Base-by-base conservation (phyloP, 92 coral and sea anemone species). In the Galaxea fascicularis region DNA sequence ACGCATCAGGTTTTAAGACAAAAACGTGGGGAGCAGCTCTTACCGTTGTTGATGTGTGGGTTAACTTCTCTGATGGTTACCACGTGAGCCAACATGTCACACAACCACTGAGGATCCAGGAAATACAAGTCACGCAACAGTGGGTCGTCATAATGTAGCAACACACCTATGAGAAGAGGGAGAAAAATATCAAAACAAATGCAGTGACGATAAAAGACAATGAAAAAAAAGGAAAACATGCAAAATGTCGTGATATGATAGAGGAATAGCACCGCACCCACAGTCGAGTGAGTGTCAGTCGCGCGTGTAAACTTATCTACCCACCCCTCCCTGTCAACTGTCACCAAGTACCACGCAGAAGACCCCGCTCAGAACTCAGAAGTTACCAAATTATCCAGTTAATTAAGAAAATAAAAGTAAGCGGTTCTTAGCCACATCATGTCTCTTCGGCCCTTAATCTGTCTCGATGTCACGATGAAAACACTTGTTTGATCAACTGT, bases 11-110 rank as follows among this genome's bases (percentile, higher is more conserved):
- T 35, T 35, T 35, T 5, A 57, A 5, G 22, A 57, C 20, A 15
- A n/a, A n/a, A 20, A 31, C 4, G 29, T 20, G 41, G 44, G 22
- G 4, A 27, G 35, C 13, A 25, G 6, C 13, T 69, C 89, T 41
- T 82, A 97, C 99, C 99, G 30, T 97, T 97, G 87, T 97, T 93
- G 45, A 97, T 94, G 82, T 95, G 96, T 3, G 99, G 99, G 58
- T 97, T 97, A 62, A 97, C 98, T 87, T 97, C 98, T 65, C 99
- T 82, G 29, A 97, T 92, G 20, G 99, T 95, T 56, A 97, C 99
- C 31, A 97, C 99, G 73, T 97, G 99, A 30, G 99, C 99, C 57
- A 97, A 80, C 99, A 97, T 97, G 91, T 97, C 99, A 88, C 99
- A 97, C 91, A 94, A 87, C 99, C 99, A 97, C 84, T 97, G 99